Percentiles rank a stretch among this genome's conserved stretches.
These are phyloP conservation scores for Hypomecis punctinalis DNA, from an alignment of 2,888 invertebrate species.

Conservation along the genomic window DNA sequence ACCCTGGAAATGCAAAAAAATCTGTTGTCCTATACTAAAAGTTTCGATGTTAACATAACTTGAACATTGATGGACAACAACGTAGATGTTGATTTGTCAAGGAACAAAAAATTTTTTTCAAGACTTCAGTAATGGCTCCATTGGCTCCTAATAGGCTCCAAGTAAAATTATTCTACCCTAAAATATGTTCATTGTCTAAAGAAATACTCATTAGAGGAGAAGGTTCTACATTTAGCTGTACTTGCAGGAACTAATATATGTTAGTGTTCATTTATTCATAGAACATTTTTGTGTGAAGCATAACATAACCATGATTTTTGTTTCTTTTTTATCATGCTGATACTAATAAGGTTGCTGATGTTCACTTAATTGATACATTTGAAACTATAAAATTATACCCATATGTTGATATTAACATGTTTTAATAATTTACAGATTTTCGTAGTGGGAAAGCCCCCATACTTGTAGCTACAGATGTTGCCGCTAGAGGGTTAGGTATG, in stretches of 20 bases:
- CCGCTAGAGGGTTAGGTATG: constrained; percentile 96
- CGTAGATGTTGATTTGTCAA: too few relatives aligned
- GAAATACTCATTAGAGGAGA: too few relatives aligned
- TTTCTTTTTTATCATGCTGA: constrained; percentile 25
- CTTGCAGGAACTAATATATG: neutral
- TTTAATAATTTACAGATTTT: constrained; percentile 87
- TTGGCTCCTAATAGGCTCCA: too few relatives aligned
- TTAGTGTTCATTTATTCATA: neutral
- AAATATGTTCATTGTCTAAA: too few relatives aligned
- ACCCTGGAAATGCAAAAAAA: too few relatives aligned
- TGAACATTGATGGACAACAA: too few relatives aligned
- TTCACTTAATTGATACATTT: too few relatives aligned
- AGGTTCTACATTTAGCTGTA: neutral
- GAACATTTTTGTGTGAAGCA: constrained; percentile 12
- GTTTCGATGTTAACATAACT: too few relatives aligned
- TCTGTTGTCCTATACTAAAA: too few relatives aligned
- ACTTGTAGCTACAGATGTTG: constrained; percentile 97
- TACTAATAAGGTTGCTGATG: constrained; percentile 11
- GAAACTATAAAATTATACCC: neutral
- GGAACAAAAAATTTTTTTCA: too few relatives aligned
- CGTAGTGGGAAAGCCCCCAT: constrained; percentile 93
- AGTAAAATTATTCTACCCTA: too few relatives aligned
- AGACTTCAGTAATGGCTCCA: too few relatives aligned
- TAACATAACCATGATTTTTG: constrained; percentile 18
- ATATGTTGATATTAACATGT: neutral